Percentiles rank a stretch among this genome's conserved stretches.
Evolutionary conservation across 2,113 vertebrate species (phyloP).

Genomic region (Hemibagrus wyckioides): DNA sequence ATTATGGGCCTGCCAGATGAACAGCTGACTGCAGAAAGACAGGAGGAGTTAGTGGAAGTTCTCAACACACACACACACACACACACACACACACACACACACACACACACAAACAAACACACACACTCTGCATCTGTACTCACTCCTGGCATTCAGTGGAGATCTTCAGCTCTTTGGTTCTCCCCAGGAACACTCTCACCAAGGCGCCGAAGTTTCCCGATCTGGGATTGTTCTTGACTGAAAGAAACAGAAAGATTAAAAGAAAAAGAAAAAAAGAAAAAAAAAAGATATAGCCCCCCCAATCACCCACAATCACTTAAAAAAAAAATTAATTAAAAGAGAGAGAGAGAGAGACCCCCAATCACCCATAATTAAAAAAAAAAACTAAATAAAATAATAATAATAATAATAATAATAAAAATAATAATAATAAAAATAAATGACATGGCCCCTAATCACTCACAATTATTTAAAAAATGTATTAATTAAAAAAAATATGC

Average conservation of each 20-base stretch:
- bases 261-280: neutral
- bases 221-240: constrained; percentile 96
- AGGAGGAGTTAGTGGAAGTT: neutral
- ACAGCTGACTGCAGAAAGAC: constrained; percentile 82
- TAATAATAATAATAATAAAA: no score
- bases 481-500: no score
- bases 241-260: neutral
- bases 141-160: constrained; percentile 99
- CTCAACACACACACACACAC: neutral
- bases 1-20: constrained; percentile 98
- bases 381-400: no score
- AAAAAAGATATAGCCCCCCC: neutral
- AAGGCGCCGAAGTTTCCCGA: constrained; percentile 91
- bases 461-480: no score
- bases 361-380: no score
- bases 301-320: no score
- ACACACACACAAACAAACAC: no score
- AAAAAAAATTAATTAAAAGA: no score
- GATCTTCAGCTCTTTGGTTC: constrained; percentile 98
- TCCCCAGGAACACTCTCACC: constrained; percentile 90
- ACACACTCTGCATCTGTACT: constrained; percentile 62
- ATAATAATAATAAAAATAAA: no score
- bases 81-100: neutral
- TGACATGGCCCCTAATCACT: no score
- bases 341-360: no score